Conservation (phyloP, 1,140 invertebrate species). For the Pachypeltis micranthus region DNA sequence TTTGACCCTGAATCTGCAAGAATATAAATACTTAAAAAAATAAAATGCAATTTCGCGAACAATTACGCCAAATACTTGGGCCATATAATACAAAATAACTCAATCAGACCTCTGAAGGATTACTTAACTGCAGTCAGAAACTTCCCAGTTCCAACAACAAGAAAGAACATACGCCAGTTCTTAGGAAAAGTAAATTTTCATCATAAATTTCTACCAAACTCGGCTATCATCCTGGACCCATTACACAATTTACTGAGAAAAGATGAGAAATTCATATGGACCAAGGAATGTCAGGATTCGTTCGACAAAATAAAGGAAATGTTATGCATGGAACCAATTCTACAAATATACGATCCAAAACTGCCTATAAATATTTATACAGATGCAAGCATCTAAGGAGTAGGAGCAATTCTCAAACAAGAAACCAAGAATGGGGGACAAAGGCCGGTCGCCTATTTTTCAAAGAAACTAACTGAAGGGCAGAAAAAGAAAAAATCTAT, state of each 20-base stretch:
- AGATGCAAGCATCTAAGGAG: constrained; percentile 26
- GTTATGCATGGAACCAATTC: constrained; percentile 31
- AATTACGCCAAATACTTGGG: constrained; percentile 29
- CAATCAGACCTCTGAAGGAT: constrained; percentile 24
- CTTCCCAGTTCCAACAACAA: constrained; percentile 21
- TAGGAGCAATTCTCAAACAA: constrained; percentile 30
- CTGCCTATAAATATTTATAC: constrained; percentile 30
- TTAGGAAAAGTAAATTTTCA: constrained; percentile 26
- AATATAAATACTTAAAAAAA: constrained; percentile 32
- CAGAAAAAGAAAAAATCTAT: constrained; percentile 32
- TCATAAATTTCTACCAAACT: constrained; percentile 28
- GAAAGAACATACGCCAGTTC: constrained; percentile 25
- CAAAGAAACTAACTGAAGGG: constrained; percentile 27
- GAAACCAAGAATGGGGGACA: constrained; percentile 24
- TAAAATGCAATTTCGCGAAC: constrained; percentile 30
- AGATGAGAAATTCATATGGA: constrained; percentile 29
- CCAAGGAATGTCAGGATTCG: constrained; percentile 30
- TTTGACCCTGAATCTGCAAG: no score
- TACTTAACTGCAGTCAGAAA: constrained; percentile 26
- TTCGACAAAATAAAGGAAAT: constrained; percentile 32
- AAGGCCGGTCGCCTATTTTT: constrained; percentile 30
- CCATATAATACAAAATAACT: constrained; percentile 27
- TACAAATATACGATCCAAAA: constrained; percentile 26
- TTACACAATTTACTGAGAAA: constrained; percentile 32
- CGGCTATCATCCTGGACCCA: constrained; percentile 29